A percentile compares a stretch with the other conserved stretches of the same genome.
These are phyloP conservation scores for Flabesymbios commensalis DNA, from an alignment of 2,888 invertebrate genomes.

Conservation along the genomic window DNA sequence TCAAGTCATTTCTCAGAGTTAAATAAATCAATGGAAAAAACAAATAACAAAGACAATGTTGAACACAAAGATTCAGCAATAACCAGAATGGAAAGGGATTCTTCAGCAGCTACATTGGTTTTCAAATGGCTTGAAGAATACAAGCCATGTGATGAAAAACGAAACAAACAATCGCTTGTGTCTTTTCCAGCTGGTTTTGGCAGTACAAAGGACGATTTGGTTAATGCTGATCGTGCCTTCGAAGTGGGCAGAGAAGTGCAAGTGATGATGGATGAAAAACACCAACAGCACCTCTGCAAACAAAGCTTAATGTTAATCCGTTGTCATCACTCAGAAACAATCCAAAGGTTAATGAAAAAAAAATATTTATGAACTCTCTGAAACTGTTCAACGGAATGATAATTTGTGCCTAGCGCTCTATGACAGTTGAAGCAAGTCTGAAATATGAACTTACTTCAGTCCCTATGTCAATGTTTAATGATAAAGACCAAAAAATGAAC, in stretches of 20 bases:
- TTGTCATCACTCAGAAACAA: slow-evolving; percentile 17
- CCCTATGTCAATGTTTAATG: neutral
- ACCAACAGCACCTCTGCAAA: neutral
- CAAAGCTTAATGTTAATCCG: too few relatives aligned
- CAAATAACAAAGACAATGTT: too few relatives aligned
- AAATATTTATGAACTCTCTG: slow-evolving; percentile 12
- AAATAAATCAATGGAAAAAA: too few relatives aligned
- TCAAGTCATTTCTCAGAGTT: too few relatives aligned
- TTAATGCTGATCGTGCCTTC: neutral
- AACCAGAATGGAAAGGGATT: too few relatives aligned
- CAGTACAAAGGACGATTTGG: neutral
- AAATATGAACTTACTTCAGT: slow-evolving; percentile 2
- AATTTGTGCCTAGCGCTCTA: slow-evolving; percentile 7
- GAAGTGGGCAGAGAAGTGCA: neutral
- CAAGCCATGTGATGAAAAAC: too few relatives aligned
- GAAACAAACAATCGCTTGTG: neutral
- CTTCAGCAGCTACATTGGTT: too few relatives aligned
- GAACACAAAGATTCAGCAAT: too few relatives aligned
- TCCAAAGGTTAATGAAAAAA: slow-evolving; percentile 14
- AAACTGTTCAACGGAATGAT: slow-evolving; percentile 15
- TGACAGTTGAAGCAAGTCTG: slow-evolving; percentile 10
- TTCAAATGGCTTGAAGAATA: too few relatives aligned
- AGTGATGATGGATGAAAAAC: neutral
- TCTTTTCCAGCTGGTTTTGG: neutral
- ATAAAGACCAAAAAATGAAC: neutral